phyloP scores from a whole-genome alignment of 92 coral and sea anemone species.

The Bergia sp. region DNA sequence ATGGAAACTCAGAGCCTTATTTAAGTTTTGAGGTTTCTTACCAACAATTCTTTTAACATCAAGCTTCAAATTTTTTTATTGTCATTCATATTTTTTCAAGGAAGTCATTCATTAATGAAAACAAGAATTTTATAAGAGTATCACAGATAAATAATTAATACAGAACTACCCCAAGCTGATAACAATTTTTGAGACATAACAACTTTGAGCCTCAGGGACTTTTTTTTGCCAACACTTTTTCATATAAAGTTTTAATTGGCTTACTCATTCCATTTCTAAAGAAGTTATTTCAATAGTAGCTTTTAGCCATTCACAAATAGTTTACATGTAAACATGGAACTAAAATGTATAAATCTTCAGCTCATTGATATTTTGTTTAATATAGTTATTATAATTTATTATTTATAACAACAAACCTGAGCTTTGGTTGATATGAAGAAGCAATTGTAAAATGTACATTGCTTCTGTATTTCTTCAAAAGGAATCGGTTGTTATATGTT shows the following conservation, averaged over 20 bases:
- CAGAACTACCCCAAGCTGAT: background rate
- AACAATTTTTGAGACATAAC: background rate
- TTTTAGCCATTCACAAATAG: background rate
- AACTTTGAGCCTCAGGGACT: background rate
- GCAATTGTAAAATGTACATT: background rate
- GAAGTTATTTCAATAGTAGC: background rate
- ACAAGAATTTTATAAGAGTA: background rate
- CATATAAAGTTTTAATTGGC: background rate
- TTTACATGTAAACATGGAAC: background rate
- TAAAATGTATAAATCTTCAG: background rate
- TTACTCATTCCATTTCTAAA: background rate
- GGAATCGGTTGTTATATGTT: background rate
- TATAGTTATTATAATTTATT: slow-evolving; percentile 1
- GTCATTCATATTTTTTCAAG: background rate
- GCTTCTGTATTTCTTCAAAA: background rate
- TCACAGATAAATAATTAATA: slow-evolving; percentile 16
- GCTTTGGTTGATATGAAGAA: background rate
- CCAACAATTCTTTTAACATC: background rate
- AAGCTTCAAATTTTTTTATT: background rate
- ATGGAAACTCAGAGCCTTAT: background rate
- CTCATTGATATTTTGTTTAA: background rate
- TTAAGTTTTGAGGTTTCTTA: background rate
- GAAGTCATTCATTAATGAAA: background rate
- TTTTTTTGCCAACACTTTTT: background rate
- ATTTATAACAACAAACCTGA: slow-evolving; percentile 20